phyloP scores from a whole-genome alignment of 1,140 invertebrate species.

The Manduca sexta region DNA sequence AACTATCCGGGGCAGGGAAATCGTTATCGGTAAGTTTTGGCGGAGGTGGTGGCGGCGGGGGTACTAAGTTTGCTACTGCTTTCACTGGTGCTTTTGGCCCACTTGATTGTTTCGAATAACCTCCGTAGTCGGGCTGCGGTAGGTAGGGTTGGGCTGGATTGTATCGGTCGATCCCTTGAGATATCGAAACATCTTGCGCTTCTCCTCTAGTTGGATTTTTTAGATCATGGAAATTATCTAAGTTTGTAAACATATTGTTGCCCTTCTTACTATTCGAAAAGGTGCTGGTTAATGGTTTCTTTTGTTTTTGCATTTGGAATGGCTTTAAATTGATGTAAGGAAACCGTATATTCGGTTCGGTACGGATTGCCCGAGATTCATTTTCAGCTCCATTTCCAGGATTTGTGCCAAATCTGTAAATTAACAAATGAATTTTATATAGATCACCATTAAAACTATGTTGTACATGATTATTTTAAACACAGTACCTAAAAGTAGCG shows the following conservation, averaged over 20 bases:
- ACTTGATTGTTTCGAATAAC: conserved; percentile 46
- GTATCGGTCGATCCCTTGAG: conserved; percentile 53
- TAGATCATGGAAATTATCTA: conserved; percentile 55
- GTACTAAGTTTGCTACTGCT: conserved; percentile 39
- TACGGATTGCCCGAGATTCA: conserved; percentile 62
- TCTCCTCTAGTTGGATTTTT: conserved; percentile 59
- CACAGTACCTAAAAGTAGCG: too few species aligned
- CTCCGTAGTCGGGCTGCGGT: conserved; percentile 39
- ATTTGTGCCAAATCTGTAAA: conserved; percentile 49
- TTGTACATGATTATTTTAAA: too few species aligned
- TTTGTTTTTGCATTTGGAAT: conserved; percentile 51
- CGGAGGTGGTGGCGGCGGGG: conserved; percentile 55
- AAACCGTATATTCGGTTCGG: conserved; percentile 53
- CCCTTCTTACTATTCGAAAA: conserved; percentile 39
- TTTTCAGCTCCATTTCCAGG: conserved; percentile 60
- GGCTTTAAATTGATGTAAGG: conserved; percentile 62
- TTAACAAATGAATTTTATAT: not conserved
- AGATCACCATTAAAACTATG: too few species aligned
- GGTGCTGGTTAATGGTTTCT: conserved; percentile 25
- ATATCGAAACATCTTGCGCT: conserved; percentile 47
- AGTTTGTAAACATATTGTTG: conserved; percentile 46
- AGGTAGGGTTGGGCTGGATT: conserved; percentile 70
- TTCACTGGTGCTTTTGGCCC: conserved; percentile 10
- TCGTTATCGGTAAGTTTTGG: conserved; percentile 36
- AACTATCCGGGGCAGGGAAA: conserved; percentile 45